A percentile compares a stretch with the other conserved stretches of the same genome.
Conservation (phyloP, 2,888 invertebrate species). For the Pyrrhia umbra region DNA sequence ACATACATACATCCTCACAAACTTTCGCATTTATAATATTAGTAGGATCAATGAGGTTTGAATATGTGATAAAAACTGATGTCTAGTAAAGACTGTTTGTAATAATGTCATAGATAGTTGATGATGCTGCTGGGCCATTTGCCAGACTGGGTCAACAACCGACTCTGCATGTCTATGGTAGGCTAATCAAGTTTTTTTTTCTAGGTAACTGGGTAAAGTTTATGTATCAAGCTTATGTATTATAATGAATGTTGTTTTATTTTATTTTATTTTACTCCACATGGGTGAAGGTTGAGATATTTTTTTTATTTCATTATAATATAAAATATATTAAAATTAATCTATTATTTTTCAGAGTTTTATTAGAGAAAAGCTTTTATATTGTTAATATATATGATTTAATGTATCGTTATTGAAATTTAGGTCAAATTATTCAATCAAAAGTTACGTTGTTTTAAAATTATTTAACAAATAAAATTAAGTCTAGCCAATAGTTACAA, state of each 20-base stretch:
- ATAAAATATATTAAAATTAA: no score
- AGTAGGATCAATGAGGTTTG: conserved; percentile 20
- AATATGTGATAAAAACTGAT: neutral
- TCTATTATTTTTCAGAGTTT: no score
- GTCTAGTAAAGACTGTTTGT: conserved; percentile 42
- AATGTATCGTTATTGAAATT: neutral
- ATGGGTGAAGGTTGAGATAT: neutral
- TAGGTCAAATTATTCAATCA: neutral
- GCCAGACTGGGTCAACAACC: conserved; percentile 86
- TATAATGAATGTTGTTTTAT: conserved; percentile 1
- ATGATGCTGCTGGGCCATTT: conserved; percentile 69
- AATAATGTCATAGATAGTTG: conserved; percentile 41
- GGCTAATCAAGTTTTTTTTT: conserved; percentile 64
- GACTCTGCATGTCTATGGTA: conserved; percentile 45
- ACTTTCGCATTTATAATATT: no score
- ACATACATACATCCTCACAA: no score
- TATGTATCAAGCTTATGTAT: conserved; percentile 3
- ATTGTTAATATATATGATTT: no score
- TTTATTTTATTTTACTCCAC: no score
- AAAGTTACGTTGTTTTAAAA: neutral
- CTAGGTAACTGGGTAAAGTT: conserved; percentile 61
- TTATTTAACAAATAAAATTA: conserved; percentile 6
- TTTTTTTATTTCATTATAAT: no score
- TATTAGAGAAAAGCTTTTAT: no score
- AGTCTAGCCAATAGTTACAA: conserved; percentile 28